Evolutionary conservation across 2,888 invertebrate species (phyloP).

Genomic region (Heteromurus nitidus): DNA sequence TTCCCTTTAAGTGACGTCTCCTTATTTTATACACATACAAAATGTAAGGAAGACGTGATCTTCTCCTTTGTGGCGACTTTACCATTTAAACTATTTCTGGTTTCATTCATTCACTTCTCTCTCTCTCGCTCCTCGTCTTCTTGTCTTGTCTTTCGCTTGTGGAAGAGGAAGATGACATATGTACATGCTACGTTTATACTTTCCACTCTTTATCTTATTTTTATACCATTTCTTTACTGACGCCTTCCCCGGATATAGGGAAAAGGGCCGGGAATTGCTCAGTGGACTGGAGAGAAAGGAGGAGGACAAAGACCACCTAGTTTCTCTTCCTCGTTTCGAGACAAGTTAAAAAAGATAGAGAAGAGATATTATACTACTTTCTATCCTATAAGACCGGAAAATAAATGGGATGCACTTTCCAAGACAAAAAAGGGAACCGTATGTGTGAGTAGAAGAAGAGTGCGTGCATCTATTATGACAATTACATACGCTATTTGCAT

Average conservation of each 20-base stretch:
- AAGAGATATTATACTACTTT: conserved; percentile 15
- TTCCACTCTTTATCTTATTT: too few relatives aligned
- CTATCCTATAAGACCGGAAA: conserved; percentile 18
- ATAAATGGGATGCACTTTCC: conserved; percentile 32
- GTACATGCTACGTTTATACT: conserved; percentile 23
- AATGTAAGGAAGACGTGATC: conserved; percentile 55
- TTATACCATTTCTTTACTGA: too few relatives aligned
- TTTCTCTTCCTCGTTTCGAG: conserved; percentile 9
- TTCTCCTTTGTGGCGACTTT: conserved; percentile 53
- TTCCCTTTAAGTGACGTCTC: conserved; percentile 44
- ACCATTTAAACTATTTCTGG: conserved; percentile 57
- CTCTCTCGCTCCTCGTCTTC: not conserved
- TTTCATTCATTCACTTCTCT: conserved; percentile 45
- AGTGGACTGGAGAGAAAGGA: conserved; percentile 22
- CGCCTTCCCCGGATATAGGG: not conserved
- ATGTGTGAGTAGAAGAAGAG: not conserved
- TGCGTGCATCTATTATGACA: conserved; percentile 45
- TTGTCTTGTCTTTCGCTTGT: not conserved
- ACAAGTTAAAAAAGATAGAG: conserved; percentile 3
- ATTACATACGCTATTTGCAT: conserved; percentile 16
- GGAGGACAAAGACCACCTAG: conserved; percentile 11
- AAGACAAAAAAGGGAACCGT: conserved; percentile 15
- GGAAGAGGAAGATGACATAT: conserved; percentile 47
- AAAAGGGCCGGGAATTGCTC: not conserved
- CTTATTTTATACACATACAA: conserved; percentile 43